Conservation (phyloP, 2,113 vertebrate species). For the Bolborhynchus lineola region DNA sequence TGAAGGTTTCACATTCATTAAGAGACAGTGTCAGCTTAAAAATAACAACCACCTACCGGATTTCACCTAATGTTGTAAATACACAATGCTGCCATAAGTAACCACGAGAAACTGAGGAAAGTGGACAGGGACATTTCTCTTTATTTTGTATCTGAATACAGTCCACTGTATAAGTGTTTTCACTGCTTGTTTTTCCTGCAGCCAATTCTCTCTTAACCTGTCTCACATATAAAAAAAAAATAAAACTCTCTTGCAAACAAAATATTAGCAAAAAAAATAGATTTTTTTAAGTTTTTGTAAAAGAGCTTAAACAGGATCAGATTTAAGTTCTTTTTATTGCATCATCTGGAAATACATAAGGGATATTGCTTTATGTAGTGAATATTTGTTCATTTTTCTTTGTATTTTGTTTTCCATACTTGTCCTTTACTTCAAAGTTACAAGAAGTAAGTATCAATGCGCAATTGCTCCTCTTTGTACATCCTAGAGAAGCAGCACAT, state of each 20-base stretch:
- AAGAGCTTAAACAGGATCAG: background rate
- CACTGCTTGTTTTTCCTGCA: background rate
- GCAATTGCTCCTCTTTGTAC: background rate
- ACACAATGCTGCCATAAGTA: background rate
- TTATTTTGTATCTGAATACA: background rate
- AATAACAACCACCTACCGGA: background rate
- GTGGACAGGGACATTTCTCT: background rate
- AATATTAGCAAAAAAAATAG: background rate
- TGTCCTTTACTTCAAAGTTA: background rate
- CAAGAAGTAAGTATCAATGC: background rate
- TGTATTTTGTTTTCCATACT: background rate
- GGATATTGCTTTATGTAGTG: background rate
- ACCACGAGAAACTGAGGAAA: conserved; percentile 5
- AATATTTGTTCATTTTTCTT: background rate
- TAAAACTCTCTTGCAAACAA: background rate
- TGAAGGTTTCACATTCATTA: background rate
- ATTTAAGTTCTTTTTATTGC: background rate
- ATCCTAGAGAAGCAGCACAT: background rate
- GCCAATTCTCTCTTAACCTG: background rate
- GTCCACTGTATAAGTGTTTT: background rate
- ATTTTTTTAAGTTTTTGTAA: background rate
- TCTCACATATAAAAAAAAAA: background rate
- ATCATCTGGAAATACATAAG: background rate
- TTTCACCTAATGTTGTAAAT: background rate
- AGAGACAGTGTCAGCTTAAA: background rate